Percentiles rank a stretch among this genome's conserved stretches.
Evolutionary conservation across 2,797 vertebrate species (phyloP).

Genomic region (Aulostomus chinensis): DNA sequence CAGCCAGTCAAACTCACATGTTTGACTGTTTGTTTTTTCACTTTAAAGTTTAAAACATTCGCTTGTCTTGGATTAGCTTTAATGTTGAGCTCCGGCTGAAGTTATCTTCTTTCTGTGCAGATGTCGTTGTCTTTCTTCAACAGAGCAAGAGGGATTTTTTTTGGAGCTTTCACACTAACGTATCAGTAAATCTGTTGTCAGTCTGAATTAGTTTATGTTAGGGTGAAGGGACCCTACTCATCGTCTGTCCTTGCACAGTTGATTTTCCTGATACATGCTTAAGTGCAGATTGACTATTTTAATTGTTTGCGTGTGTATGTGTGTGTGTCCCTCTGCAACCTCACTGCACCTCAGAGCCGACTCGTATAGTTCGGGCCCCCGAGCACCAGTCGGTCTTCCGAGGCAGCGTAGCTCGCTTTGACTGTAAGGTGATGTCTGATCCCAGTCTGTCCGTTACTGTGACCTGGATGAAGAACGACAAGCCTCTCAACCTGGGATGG

Average conservation of each 20-base stretch:
- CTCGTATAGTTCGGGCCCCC: slow-evolving; percentile 86
- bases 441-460: slow-evolving; percentile 81
- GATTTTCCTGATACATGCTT: not conserved
- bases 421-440: slow-evolving; percentile 88
- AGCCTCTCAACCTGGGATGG: slow-evolving; percentile 81
- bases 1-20: too few species aligned
- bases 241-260: too few species aligned
- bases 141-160: not conserved
- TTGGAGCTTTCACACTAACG: too few species aligned
- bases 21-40: too few species aligned
- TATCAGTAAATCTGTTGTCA: not conserved
- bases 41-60: too few species aligned
- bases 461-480: slow-evolving; percentile 89
- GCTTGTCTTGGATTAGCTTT: too few species aligned
- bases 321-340: slow-evolving; percentile 2
- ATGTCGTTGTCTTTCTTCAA: not conserved
- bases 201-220: too few species aligned
- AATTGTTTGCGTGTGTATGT: slow-evolving; percentile 9
- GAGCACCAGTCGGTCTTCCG: slow-evolving; percentile 82
- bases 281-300: not conserved
- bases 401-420: slow-evolving; percentile 82
- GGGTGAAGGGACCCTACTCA: too few species aligned
- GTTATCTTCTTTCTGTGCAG: too few species aligned
- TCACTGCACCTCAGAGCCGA: slow-evolving; percentile 79
- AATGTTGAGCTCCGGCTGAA: too few species aligned